A percentile compares a stretch with the other conserved stretches of the same genome.
phyloP scores from a whole-genome alignment of 2,888 invertebrate genomes.

The Athalia rosae region DNA sequence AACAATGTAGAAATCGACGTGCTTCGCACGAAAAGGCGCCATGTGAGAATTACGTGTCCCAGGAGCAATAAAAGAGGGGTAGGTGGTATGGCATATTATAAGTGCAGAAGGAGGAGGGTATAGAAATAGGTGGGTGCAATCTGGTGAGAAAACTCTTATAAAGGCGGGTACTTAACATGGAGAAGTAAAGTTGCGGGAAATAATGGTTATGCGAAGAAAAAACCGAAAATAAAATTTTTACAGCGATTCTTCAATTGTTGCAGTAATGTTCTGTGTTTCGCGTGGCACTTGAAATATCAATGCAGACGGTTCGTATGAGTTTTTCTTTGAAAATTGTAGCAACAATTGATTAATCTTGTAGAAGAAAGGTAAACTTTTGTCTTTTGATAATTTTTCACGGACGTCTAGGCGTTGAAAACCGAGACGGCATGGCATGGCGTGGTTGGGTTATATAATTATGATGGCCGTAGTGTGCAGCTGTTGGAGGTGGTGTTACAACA shows the following conservation, averaged over 20 bases:
- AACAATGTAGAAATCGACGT: conserved; percentile 35
- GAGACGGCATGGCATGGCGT: too few relatives aligned
- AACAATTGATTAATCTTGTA: neutral
- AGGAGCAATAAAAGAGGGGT: conserved; percentile 27
- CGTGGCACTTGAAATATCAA: too few relatives aligned
- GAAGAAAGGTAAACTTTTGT: neutral
- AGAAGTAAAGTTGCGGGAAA: conserved; percentile 18
- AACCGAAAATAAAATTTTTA: too few relatives aligned
- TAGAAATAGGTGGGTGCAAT: conserved; percentile 5
- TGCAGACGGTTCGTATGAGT: too few relatives aligned
- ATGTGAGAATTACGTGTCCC: conserved; percentile 41
- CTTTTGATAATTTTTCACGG: conserved; percentile 4
- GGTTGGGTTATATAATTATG: too few relatives aligned
- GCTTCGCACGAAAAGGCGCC: conserved; percentile 34
- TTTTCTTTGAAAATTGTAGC: too few relatives aligned
- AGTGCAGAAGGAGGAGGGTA: too few relatives aligned
- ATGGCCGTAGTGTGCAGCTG: neutral
- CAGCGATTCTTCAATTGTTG: too few relatives aligned
- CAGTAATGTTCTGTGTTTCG: too few relatives aligned
- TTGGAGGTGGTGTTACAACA: neutral
- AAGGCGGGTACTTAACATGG: conserved; percentile 14
- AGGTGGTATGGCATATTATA: too few relatives aligned
- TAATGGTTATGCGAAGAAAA: too few relatives aligned
- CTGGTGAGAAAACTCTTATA: conserved; percentile 27
- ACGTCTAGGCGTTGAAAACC: neutral